phyloP scores from a whole-genome alignment of 2,113 vertebrate species.

The Hypanus sabinus region DNA sequence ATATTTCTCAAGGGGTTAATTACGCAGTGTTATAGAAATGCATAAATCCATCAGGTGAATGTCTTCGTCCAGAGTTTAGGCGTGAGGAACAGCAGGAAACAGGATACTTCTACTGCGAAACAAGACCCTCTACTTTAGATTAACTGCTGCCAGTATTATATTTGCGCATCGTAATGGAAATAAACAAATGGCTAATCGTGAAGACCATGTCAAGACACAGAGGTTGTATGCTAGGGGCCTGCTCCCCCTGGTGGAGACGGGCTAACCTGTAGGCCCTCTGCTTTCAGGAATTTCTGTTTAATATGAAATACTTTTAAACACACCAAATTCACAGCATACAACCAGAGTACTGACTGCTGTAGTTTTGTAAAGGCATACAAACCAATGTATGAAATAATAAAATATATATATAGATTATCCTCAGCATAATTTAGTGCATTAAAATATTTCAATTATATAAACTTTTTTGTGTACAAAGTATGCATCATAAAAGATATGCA shows the following conservation, averaged over 20 bases:
- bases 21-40: background rate
- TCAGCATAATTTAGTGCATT: background rate
- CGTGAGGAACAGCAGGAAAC: slow-evolving; percentile 6
- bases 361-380: background rate
- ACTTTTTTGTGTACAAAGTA: background rate
- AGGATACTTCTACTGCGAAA: slow-evolving; percentile 15
- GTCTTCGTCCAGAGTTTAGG: background rate
- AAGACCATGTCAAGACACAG: slow-evolving; percentile 2
- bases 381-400: background rate
- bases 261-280: too few species aligned
- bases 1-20: slow-evolving; percentile 27
- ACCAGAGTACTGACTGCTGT: too few species aligned
- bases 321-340: background rate
- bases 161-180: slow-evolving; percentile 27
- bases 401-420: background rate
- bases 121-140: slow-evolving; percentile 10
- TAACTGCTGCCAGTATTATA: slow-evolving; percentile 28
- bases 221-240: slow-evolving; percentile 60
- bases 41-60: slow-evolving; percentile 33
- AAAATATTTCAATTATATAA: background rate
- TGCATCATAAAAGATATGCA: background rate
- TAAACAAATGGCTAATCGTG: slow-evolving; percentile 31
- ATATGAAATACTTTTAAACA: background rate
- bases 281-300: background rate
- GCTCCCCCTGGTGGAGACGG: slow-evolving; percentile 66